Evolutionary conservation across 2,113 vertebrate genomes (phyloP).

Genomic region (Barbus barbus): DNA sequence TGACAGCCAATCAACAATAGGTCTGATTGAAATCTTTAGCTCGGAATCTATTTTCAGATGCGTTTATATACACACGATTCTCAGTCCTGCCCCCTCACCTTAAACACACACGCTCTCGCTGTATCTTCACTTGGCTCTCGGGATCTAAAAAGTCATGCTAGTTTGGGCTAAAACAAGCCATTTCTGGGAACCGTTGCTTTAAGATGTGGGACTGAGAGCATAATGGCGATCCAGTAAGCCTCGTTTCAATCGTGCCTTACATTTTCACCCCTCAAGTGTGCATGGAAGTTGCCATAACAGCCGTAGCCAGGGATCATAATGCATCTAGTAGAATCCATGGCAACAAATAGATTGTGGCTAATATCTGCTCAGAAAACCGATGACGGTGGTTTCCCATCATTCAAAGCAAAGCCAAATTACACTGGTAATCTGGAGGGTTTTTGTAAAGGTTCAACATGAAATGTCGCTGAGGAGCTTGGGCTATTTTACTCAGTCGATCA

Average conservation of each 20-base stretch:
- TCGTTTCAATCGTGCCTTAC: not conserved
- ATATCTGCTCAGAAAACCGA: conserved; percentile 47
- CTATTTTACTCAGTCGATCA: not conserved
- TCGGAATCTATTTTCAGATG: conserved; percentile 58
- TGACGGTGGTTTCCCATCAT: not conserved
- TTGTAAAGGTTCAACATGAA: conserved; percentile 26
- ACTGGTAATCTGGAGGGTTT: not conserved
- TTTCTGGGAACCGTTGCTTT: not conserved
- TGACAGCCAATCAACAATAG: conserved; percentile 30
- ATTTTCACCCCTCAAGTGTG: conserved; percentile 32
- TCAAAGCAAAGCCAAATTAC: conserved; percentile 25
- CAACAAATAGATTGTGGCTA: conserved; percentile 50
- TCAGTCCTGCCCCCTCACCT: conserved; percentile 55
- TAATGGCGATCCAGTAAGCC: not conserved
- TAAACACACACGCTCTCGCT: conserved; percentile 57
- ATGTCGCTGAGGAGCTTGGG: not conserved
- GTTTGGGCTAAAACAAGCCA: not conserved
- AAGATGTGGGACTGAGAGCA: not conserved
- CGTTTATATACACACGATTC: conserved; percentile 58
- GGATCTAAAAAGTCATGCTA: not conserved
- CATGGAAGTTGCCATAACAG: conserved; percentile 53
- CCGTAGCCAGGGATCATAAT: conserved; percentile 48
- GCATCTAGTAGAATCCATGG: conserved; percentile 53
- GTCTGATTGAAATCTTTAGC: conserved; percentile 28
- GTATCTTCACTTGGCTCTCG: not conserved